These are phyloP conservation scores for Dasypus novemcinctus DNA, from an alignment of 2,113 vertebrate species.

Conservation along the genomic window DNA sequence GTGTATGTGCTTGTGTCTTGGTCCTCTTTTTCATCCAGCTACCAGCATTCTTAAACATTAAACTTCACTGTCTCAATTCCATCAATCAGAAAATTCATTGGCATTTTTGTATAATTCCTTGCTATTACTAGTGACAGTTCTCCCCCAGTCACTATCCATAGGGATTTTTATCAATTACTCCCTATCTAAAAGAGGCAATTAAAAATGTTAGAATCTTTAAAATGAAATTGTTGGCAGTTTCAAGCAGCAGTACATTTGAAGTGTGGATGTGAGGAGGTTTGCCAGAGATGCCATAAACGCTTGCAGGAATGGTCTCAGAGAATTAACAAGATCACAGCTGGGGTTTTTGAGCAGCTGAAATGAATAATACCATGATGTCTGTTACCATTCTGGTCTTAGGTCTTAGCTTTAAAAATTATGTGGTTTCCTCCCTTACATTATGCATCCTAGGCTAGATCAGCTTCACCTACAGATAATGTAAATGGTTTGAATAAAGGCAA, in stretches of 20 bases:
- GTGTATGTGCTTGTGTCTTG: background rate
- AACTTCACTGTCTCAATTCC: background rate
- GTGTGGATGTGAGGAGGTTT: background rate
- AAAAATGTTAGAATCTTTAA: constrained; percentile 60
- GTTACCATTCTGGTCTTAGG: background rate
- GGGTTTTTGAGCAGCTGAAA: background rate
- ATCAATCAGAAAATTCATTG: constrained; percentile 37
- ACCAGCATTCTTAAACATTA: background rate
- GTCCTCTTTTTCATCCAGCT: background rate
- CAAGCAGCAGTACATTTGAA: constrained; percentile 1
- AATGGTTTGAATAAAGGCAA: background rate
- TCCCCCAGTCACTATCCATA: background rate
- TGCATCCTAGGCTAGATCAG: background rate
- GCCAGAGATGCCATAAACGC: background rate
- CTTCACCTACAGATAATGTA: background rate
- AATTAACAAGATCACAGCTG: constrained; percentile 39
- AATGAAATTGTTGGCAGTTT: background rate
- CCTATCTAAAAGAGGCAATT: constrained; percentile 47
- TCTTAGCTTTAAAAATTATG: background rate
- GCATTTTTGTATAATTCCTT: background rate
- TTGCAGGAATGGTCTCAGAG: constrained; percentile 25
- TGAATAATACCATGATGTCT: background rate
- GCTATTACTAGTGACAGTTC: background rate
- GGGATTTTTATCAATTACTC: constrained; percentile 2
- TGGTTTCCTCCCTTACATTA: background rate